Conservation (phyloP, 2,888 invertebrate species). For the Palloptera scutellata region DNA sequence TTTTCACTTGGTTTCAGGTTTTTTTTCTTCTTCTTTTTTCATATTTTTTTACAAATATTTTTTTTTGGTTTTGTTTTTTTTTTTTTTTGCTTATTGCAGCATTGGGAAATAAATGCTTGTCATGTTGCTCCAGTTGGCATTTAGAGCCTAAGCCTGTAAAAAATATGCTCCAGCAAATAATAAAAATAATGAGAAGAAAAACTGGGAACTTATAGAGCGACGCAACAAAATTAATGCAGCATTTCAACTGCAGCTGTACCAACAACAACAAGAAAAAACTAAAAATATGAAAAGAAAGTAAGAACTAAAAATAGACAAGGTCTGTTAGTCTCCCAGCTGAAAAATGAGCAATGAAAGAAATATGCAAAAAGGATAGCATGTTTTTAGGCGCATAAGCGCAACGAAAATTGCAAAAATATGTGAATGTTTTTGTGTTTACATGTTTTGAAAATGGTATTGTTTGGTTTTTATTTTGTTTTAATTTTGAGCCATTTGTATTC, state of each 20-base stretch:
- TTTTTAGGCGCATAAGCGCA: conserved; percentile 24
- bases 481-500: too few species aligned
- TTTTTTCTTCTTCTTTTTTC: conserved; percentile 18
- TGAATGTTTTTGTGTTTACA: too few species aligned
- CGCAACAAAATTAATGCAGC: conserved; percentile 35
- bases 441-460: too few species aligned
- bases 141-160: conserved; percentile 9
- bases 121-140: conserved; percentile 30
- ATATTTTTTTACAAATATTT: conserved; percentile 1
- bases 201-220: not conserved
- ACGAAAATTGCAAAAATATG: too few species aligned
- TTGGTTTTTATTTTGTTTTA: too few species aligned
- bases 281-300: not conserved
- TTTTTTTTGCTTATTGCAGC: conserved; percentile 20
- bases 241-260: conserved; percentile 35
- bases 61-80: not conserved
- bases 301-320: not conserved
- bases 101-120: conserved; percentile 20
- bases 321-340: not conserved
- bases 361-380: conserved; percentile 9
- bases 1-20: too few species aligned
- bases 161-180: conserved; percentile 6
- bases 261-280: not conserved
- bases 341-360: too few species aligned
- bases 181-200: not conserved